Conservation (phyloP, 2,888 invertebrate species). For the Onthophagus sagittarius region DNA sequence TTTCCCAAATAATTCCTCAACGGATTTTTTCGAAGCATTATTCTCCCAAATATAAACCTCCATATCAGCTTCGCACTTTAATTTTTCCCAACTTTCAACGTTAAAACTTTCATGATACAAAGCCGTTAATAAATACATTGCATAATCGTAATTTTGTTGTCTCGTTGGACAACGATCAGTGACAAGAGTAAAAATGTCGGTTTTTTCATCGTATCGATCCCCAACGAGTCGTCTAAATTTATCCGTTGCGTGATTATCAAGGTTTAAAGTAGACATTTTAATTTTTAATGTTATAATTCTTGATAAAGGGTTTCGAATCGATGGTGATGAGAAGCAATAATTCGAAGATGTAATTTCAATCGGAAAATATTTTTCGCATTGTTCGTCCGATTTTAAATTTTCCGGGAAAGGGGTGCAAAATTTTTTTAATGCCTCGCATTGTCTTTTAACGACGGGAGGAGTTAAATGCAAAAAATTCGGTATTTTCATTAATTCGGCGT, state of each 20-base stretch:
- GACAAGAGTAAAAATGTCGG: conserved; percentile 76
- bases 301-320: conserved; percentile 80
- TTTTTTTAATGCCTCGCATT: conserved; percentile 85
- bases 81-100: conserved; percentile 81
- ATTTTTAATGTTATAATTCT: conserved; percentile 79
- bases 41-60: conserved; percentile 80
- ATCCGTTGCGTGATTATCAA: conserved; percentile 80
- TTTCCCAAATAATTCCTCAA: conserved; percentile 50
- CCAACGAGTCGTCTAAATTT: conserved; percentile 85
- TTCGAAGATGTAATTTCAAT: conserved; percentile 75
- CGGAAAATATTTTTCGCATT: conserved; percentile 78
- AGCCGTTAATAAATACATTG: conserved; percentile 87
- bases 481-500: conserved; percentile 95
- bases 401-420: conserved; percentile 94
- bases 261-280: conserved; percentile 64
- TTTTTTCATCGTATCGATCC: conserved; percentile 68
- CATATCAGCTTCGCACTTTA: conserved; percentile 82
- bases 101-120: conserved; percentile 85
- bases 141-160: conserved; percentile 92
- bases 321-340: conserved; percentile 88
- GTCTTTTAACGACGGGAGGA: conserved; percentile 86
- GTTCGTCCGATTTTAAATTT: conserved; percentile 68
- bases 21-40: conserved; percentile 61
- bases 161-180: conserved; percentile 88
- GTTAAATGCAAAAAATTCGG: conserved; percentile 98